Conservation (phyloP, 2,113 vertebrate genomes). For the Gobius niger region DNA sequence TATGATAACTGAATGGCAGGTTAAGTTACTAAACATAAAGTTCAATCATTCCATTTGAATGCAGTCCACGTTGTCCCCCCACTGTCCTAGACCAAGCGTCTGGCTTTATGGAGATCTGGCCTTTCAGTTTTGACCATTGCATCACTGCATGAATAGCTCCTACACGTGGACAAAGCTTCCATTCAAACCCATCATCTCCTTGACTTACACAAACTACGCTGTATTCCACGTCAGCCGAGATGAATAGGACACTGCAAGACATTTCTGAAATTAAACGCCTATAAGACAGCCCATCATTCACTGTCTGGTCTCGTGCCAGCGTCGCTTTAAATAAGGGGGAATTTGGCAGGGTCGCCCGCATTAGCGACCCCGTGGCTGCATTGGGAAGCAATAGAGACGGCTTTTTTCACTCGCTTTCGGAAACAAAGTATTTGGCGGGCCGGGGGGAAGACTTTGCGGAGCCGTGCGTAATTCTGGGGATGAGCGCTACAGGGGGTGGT, state of each 20-base stretch:
- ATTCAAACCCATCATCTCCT: constrained; percentile 18
- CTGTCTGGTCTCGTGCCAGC: constrained; percentile 34
- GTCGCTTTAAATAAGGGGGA: constrained; percentile 39
- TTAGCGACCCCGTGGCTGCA: constrained; percentile 33
- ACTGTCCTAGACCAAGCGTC: no score
- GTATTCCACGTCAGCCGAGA: constrained; percentile 36
- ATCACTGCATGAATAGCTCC: background rate
- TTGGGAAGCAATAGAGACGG: constrained; percentile 24
- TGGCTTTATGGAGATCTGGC: no score
- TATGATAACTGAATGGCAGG: no score
- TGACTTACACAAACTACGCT: constrained; percentile 54
- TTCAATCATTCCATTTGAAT: no score
- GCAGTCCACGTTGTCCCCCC: no score
- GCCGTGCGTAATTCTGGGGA: constrained; percentile 19
- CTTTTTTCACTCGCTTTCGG: constrained; percentile 11
- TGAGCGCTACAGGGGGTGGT: constrained; percentile 25
- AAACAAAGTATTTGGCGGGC: constrained; percentile 27
- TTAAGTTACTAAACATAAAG: no score
- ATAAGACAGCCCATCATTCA: constrained; percentile 23
- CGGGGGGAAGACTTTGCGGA: constrained; percentile 30
- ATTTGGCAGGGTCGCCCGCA: constrained; percentile 40
- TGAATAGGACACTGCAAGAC: constrained; percentile 32
- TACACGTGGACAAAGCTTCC: background rate
- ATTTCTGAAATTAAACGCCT: constrained; percentile 44
- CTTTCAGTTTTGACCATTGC: background rate